phyloP scores from a whole-genome alignment of 2,113 vertebrate genomes.

The Chloebia gouldiae region DNA sequence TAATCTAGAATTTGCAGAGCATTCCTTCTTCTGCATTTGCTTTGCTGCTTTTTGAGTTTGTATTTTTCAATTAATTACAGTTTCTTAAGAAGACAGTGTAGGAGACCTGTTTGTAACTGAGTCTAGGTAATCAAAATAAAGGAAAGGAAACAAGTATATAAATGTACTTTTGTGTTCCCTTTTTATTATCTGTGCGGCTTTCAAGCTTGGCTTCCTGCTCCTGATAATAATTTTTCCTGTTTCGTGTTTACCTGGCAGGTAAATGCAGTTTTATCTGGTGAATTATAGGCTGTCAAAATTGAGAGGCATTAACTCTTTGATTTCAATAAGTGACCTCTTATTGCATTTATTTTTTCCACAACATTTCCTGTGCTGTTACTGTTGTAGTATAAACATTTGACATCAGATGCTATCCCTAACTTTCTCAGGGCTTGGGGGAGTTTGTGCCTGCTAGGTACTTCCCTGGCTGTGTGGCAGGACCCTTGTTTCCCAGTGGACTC shows the following conservation, averaged over 20 bases:
- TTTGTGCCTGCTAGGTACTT: background rate
- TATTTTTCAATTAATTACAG: background rate
- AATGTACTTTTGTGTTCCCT: background rate
- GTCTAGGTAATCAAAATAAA: background rate
- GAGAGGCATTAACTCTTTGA: background rate
- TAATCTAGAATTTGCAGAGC: background rate
- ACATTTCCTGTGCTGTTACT: background rate
- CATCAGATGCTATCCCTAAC: fast-evolving
- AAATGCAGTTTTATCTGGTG: background rate
- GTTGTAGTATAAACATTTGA: background rate
- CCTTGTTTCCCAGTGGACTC: background rate
- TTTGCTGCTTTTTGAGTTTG: background rate
- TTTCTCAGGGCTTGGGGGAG: background rate
- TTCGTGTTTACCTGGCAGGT: background rate
- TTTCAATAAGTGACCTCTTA: background rate
- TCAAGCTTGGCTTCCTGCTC: background rate
- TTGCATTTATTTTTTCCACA: background rate
- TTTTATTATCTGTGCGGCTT: background rate
- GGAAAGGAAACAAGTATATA: background rate
- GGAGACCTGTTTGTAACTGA: background rate
- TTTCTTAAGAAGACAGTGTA: background rate
- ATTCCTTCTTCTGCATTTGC: background rate
- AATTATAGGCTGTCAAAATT: background rate
- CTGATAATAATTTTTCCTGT: background rate
- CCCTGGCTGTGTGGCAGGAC: background rate